Base-by-base conservation (phyloP, 2,888 invertebrate species). In the Elegia similella region DNA sequence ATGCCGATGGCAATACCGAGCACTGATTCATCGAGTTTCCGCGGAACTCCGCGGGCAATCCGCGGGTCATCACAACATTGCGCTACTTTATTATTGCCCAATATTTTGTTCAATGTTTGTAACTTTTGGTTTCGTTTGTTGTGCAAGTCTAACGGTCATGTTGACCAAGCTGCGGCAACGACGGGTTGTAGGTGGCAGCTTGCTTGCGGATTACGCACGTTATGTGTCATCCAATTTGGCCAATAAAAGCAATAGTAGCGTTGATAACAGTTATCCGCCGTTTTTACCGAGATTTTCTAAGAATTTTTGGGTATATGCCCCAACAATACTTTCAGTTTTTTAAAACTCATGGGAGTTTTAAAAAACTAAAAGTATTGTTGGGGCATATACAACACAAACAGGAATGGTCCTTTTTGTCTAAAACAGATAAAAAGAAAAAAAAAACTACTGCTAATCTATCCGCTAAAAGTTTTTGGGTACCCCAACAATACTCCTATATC, bases 191-290 rank as follows among this genome's bases (percentile, higher is more conserved):
- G 75, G 74, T 75, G 75, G 66, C 68, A 68, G 62, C 60, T 59
- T 61, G 10, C 58, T 68, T 62, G 67, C 64, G 69, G 66, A 76
- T 82, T 80, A 82, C 77, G 68, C 70, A 63, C 66, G 58, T 69
- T 67, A 74, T 86, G 87, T 85, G 86, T 86, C 87, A 86, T 84
- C 82, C 80, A 82, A 82, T 78, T 77, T 8, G 43, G 13, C 12
- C 10, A 15, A 16, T 15, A 50, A 34, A 50, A 16, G 16, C n/a
- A 38, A 38, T n/a, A 38, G 38, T 12, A 38, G 38, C n/a, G 38
- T 38, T 6, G 12, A 38, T 12, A 5, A 0, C n/a, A 38, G 10
- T 10, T 10, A 10, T 34, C 34, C 10, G 34, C 34, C 10, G 23
- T 23, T 13, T n/a, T n/a, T n/a, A n/a, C 43, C 2, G 43, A 43